phyloP scores from a whole-genome alignment of 1,140 invertebrate species.

The Anastatus disparis region DNA sequence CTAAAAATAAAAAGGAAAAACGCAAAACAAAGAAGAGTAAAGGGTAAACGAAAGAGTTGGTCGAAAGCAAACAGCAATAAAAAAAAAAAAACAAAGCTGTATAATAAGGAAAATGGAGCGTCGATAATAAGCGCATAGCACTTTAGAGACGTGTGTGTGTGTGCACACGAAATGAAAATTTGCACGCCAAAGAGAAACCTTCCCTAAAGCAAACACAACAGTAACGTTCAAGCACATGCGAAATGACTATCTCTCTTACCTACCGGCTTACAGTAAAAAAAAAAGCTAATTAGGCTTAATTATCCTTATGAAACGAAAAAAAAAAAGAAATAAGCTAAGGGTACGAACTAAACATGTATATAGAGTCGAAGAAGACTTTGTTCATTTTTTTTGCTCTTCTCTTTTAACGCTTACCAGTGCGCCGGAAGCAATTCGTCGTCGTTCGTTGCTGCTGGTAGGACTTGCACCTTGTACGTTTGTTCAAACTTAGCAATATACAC shows the following conservation, averaged over 20 bases:
- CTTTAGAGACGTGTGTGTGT: not conserved
- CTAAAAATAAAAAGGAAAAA: too few species aligned
- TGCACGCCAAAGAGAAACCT: not conserved
- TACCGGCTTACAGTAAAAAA: not conserved
- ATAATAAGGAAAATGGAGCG: not conserved
- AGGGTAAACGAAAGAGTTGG: too few species aligned
- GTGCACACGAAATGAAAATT: not conserved
- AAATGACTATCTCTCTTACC: not conserved
- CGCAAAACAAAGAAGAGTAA: too few species aligned
- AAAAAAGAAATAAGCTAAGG: too few species aligned
- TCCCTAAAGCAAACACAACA: not conserved
- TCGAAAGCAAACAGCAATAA: not conserved
- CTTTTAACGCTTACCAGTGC: too few species aligned
- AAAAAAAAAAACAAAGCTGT: not conserved
- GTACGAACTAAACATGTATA: not conserved
- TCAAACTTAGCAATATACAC: too few species aligned
- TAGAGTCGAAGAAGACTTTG: conserved; percentile 5
- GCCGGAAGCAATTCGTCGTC: conserved; percentile 25
- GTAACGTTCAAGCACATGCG: too few species aligned
- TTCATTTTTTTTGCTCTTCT: too few species aligned
- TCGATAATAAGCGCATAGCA: not conserved
- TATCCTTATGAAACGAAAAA: conserved; percentile 20
- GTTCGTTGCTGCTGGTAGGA: not conserved
- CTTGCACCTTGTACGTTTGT: too few species aligned
- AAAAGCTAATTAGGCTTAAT: conserved; percentile 29